A percentile compares a stretch with the other conserved stretches of the same genome.
Conservation (phyloP, 2,888 invertebrate genomes). For the Zele albiditarsus region DNA sequence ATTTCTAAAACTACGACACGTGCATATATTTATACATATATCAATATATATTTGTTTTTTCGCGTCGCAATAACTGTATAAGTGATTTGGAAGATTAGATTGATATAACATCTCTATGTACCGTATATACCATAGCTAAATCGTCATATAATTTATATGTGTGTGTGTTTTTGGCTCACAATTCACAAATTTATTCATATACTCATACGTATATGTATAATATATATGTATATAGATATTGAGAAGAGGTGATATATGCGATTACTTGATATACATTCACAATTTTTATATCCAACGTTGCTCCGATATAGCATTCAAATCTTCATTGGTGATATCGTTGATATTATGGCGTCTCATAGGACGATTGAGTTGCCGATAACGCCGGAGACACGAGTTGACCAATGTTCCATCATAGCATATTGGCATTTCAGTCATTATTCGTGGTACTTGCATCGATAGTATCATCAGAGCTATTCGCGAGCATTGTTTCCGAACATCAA, state of each 20-base stretch:
- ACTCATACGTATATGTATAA: neutral
- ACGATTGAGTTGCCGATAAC: conserved; percentile 51
- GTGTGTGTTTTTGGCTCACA: neutral
- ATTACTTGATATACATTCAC: neutral
- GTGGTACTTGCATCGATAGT: conserved; percentile 50
- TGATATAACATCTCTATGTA: neutral
- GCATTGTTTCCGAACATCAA: conserved; percentile 50
- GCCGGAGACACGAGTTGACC: conserved; percentile 56
- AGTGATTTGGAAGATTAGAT: neutral
- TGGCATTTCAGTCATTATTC: conserved; percentile 29
- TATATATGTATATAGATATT: neutral
- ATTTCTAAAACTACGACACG: neutral
- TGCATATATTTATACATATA: neutral
- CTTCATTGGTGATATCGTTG: conserved; percentile 1
- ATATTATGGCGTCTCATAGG: conserved; percentile 35
- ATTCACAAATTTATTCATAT: neutral
- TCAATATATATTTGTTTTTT: neutral
- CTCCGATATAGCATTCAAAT: conserved; percentile 12
- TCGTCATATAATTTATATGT: neutral
- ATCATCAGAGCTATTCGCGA: conserved; percentile 51
- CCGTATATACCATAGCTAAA: neutral
- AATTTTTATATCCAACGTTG: conserved; percentile 18
- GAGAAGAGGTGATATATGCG: neutral
- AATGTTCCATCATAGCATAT: conserved; percentile 52
- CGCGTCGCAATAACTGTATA: neutral